A percentile compares a stretch with the other conserved stretches of the same genome.
Evolutionary conservation across 2,888 invertebrate genomes (phyloP).

Genomic region (Agriopis aurantiaria): DNA sequence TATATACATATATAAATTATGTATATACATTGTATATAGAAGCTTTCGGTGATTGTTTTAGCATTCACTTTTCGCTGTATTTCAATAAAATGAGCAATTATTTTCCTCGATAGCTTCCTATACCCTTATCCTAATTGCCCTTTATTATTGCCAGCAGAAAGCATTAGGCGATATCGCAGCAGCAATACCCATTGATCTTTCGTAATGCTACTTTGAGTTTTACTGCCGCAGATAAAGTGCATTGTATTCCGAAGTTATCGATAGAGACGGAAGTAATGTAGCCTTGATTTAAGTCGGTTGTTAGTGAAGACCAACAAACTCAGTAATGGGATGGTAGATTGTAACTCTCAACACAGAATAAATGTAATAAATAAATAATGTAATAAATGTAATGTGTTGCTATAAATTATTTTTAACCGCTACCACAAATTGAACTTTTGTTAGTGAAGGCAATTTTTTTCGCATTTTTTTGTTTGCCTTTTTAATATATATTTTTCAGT

Average conservation of each 20-base stretch:
- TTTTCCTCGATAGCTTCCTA: constrained; percentile 6
- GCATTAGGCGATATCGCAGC: constrained; percentile 29
- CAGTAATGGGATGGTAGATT: not conserved
- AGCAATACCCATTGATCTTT: constrained; percentile 42
- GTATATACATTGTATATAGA: not conserved
- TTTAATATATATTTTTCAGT: no score
- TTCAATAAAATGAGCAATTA: constrained; percentile 16
- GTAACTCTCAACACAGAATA: not conserved
- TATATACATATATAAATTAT: no score
- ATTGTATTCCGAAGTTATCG: constrained; percentile 40
- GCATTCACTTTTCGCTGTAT: not conserved
- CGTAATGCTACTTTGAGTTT: constrained; percentile 42
- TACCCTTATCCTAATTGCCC: constrained; percentile 23
- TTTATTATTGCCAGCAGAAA: constrained; percentile 20
- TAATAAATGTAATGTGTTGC: no score
- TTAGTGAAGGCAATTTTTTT: no score
- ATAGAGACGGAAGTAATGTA: constrained; percentile 33
- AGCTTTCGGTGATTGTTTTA: not conserved
- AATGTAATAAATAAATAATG: no score
- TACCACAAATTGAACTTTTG: not conserved
- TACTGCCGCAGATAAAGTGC: constrained; percentile 43
- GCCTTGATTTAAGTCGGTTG: constrained; percentile 17
- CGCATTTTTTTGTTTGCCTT: no score
- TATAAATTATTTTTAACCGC: not conserved
- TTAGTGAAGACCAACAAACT: constrained; percentile 14